Evolutionary conservation across 2,113 vertebrate species (phyloP).

Genomic region (Indicator maculatus): DNA sequence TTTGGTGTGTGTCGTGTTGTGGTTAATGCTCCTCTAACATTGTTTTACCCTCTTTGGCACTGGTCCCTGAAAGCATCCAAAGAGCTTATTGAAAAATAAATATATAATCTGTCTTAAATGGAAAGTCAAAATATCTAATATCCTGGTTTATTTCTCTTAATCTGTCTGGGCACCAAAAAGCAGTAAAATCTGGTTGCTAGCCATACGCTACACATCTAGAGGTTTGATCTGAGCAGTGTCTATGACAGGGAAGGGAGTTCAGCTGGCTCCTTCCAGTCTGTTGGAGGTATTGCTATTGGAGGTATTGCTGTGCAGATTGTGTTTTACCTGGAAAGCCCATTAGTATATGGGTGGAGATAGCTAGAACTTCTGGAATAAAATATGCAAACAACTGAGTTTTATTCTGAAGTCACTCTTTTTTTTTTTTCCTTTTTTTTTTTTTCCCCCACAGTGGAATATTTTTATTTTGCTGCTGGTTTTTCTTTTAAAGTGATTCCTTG

Average conservation of each 20-base stretch:
- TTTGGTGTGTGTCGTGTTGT: neutral
- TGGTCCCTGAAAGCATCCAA: neutral
- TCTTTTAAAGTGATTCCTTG: neutral
- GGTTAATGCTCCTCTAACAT: neutral
- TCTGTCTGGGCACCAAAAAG: neutral
- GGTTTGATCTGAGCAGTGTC: neutral
- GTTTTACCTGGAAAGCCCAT: conserved; percentile 64
- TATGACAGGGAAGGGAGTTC: neutral
- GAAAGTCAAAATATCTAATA: neutral
- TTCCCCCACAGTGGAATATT: neutral
- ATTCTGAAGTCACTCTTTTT: neutral
- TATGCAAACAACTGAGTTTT: conserved; percentile 1
- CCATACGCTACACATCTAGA: neutral
- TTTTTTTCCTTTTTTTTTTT: too few species aligned
- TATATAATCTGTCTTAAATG: neutral
- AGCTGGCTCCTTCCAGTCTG: neutral
- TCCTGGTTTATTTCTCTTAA: neutral
- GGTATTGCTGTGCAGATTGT: neutral
- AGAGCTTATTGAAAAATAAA: neutral
- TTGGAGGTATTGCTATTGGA: neutral
- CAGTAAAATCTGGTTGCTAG: neutral
- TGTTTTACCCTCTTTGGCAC: neutral
- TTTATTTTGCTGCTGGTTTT: neutral
- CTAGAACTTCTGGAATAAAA: conserved; percentile 18
- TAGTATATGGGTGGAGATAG: conserved; percentile 34